Conservation (phyloP, 2,888 invertebrate species). For the Chirona hameri region DNA sequence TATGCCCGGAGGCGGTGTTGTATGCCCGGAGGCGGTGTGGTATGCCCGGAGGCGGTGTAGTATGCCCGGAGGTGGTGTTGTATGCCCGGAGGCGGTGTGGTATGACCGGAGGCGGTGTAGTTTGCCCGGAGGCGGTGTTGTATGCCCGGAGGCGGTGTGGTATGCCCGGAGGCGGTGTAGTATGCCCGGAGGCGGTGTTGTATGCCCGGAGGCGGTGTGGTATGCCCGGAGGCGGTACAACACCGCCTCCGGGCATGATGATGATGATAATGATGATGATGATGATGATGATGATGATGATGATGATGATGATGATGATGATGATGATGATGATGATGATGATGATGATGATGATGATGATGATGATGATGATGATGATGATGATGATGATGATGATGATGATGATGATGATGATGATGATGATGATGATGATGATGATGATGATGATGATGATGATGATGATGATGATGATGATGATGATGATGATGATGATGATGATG, state of each 20-base stretch:
- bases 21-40: too few species aligned
- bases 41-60: too few species aligned
- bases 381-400: not conserved
- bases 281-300: too few species aligned
- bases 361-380: not conserved
- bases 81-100: too few species aligned
- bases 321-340: not conserved
- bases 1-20: too few species aligned
- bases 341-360: not conserved
- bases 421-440: not conserved
- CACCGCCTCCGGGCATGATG: not conserved
- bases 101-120: not conserved
- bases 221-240: too few species aligned
- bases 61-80: too few species aligned
- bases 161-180: too few species aligned
- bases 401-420: slow-evolving; percentile 11
- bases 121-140: not conserved
- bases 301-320: slow-evolving; percentile 12
- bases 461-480: slow-evolving; percentile 22
- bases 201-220: too few species aligned
- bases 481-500: slow-evolving; percentile 3
- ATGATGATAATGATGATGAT: not conserved
- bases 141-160: too few species aligned
- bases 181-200: too few species aligned
- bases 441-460: slow-evolving; percentile 26